Base-by-base conservation (phyloP, 1,140 invertebrate species). In the Leptopilina boulardi region DNA sequence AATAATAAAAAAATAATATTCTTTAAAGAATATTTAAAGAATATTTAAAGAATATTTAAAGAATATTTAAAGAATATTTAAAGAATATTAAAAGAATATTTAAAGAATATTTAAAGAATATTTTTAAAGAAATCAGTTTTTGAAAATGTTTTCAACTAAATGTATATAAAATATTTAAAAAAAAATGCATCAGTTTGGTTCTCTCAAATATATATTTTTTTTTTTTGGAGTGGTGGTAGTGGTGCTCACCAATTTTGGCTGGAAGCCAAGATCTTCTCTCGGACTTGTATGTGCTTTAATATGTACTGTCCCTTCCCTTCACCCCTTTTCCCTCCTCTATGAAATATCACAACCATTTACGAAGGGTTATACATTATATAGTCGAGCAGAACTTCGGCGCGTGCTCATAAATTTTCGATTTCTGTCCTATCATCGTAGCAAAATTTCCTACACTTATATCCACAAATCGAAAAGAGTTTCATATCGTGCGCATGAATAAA, bases 321-420 rank as follows among this genome's bases (percentile, higher is more conserved):
- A 38, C 34, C 34, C 34, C 6, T 6, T 34, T 3, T 34, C 30
- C 30, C 30, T 34, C n/a, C 6, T 2, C 44, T 5, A 66, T 66
- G 59, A 66, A 66, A 66, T 66, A 66, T 66, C 23, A 66, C 59
- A 66, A 30, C 59, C 59, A 66, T 66, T 66, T 66, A 66, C 59
- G 59, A 66, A 66, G 59, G 59, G 59, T 66, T 66, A 66, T 66
- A 66, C 59, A 66, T 66, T 66, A 66, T 30, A 66, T 66, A 66
- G 59, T 23, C 59, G 59, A 15, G 30, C 59, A 30, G 10, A 66
- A 66, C 59, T 66, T 26, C 59, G 23, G 26, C 59, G 23, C 59
- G 23, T 66, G 59, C 59, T 66, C 59, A 34, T 66, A 66, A 66
- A 66, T 66, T 66, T 30, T 66, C 59, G 26, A 66, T 66, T 66